Conservation (phyloP, 1,140 invertebrate genomes). For the Sinella curviseta region DNA sequence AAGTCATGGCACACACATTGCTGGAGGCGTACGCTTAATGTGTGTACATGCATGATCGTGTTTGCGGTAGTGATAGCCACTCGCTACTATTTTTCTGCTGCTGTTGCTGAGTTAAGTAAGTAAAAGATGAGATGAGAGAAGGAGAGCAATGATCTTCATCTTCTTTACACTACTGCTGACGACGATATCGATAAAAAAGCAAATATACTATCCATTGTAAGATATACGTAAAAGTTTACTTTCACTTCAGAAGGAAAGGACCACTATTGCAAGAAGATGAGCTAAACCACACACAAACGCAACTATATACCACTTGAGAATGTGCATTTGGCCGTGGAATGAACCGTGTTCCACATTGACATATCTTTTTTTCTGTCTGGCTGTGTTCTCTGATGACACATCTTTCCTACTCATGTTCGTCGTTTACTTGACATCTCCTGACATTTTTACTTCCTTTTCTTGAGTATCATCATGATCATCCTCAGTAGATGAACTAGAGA, state of each 20-base stretch:
- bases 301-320: too few relatives aligned
- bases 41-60: neutral
- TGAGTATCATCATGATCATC: too few relatives aligned
- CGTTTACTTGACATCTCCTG: constrained; percentile 10
- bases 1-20: neutral
- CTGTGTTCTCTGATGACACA: neutral
- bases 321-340: neutral
- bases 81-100: neutral
- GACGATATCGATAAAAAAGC: neutral
- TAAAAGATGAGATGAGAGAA: neutral
- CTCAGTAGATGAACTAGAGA: too few relatives aligned
- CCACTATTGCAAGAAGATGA: neutral
- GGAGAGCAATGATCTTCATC: constrained; percentile 5
- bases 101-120: neutral
- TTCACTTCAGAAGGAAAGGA: too few relatives aligned
- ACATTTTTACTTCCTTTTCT: neutral
- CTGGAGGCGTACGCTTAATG: neutral
- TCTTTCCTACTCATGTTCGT: neutral
- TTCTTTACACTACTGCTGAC: neutral
- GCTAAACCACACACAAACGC: neutral
- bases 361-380: neutral
- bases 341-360: neutral
- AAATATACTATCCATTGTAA: neutral
- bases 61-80: neutral
- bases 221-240: neutral